Conservation (phyloP, 1,140 invertebrate genomes). For the Micrasema longulum region DNA sequence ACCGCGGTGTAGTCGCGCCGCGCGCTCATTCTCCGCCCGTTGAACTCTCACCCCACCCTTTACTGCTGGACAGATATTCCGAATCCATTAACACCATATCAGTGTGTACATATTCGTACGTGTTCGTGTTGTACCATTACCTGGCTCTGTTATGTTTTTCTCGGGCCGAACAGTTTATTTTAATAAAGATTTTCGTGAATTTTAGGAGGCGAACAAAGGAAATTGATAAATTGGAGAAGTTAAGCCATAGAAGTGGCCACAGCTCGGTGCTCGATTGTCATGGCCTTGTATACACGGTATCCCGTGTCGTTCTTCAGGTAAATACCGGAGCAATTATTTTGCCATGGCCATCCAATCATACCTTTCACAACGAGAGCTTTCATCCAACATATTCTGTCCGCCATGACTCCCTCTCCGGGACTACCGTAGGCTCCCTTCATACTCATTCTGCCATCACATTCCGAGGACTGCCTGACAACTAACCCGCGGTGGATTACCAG, state of each 20-base stretch:
- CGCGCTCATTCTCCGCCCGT: too few species aligned
- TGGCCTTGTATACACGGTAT: slow-evolving; percentile 32
- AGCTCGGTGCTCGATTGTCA: slow-evolving; percentile 34
- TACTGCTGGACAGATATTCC: too few species aligned
- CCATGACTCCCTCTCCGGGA: background rate
- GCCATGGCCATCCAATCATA: slow-evolving; percentile 36
- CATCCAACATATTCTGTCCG: slow-evolving; percentile 10
- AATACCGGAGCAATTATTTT: slow-evolving; percentile 41
- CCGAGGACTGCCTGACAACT: too few species aligned
- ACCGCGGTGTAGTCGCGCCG: too few species aligned
- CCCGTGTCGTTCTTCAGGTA: slow-evolving; percentile 33
- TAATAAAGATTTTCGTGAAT: slow-evolving; percentile 40
- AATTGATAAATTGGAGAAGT: slow-evolving; percentile 36
- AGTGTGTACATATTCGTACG: background rate
- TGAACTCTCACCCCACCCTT: too few species aligned
- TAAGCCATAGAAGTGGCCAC: slow-evolving; percentile 30
- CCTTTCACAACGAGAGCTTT: slow-evolving; percentile 33
- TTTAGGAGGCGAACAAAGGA: slow-evolving; percentile 37
- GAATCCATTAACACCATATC: background rate
- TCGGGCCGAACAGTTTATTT: slow-evolving; percentile 26
- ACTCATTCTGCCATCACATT: too few species aligned
- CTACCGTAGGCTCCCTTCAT: background rate
- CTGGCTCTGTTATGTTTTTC: slow-evolving; percentile 9
- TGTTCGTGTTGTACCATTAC: background rate
- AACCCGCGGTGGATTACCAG: too few species aligned